A percentile compares a stretch with the other conserved stretches of the same genome.
Conservation (phyloP, 2,797 vertebrate genomes). For the Syngnathus rostellatus region DNA sequence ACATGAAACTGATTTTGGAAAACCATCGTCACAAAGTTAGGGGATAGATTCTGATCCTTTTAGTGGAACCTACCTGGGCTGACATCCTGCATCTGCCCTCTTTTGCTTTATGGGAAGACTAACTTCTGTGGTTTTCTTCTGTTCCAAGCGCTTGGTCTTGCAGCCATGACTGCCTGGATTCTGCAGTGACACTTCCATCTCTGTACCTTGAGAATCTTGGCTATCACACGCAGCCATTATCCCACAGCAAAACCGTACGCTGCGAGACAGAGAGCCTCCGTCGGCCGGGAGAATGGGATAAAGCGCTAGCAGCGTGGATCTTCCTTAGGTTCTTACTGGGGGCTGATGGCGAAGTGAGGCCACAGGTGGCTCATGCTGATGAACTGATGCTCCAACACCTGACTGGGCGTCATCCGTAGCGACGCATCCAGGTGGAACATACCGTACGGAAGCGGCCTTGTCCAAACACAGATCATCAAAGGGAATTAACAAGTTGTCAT, state of each 20-base stretch:
- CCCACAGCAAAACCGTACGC: neutral
- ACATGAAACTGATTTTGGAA: neutral
- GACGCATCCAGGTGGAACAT: slow-evolving; percentile 4
- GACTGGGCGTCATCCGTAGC: neutral
- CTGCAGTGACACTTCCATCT: neutral
- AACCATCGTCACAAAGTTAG: neutral
- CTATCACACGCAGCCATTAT: neutral
- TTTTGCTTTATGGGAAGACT: neutral
- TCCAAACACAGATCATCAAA: neutral
- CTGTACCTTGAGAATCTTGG: neutral
- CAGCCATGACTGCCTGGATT: neutral
- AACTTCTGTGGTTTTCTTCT: neutral
- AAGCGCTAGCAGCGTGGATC: too few relatives aligned
- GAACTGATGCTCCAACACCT: slow-evolving; percentile 1
- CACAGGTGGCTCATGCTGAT: slow-evolving; percentile 4
- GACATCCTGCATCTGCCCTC: neutral
- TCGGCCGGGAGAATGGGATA: neutral
- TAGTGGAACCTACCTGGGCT: neutral
- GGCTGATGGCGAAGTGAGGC: slow-evolving; percentile 3
- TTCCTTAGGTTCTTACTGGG: neutral
- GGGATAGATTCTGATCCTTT: neutral
- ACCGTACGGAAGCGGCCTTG: neutral
- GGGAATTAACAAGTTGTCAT: neutral
- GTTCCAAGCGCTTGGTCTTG: neutral
- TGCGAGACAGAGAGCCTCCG: neutral